Evolutionary conservation across 2,797 vertebrate species (phyloP).

Genomic region (Percopsis omiscomaycus): DNA sequence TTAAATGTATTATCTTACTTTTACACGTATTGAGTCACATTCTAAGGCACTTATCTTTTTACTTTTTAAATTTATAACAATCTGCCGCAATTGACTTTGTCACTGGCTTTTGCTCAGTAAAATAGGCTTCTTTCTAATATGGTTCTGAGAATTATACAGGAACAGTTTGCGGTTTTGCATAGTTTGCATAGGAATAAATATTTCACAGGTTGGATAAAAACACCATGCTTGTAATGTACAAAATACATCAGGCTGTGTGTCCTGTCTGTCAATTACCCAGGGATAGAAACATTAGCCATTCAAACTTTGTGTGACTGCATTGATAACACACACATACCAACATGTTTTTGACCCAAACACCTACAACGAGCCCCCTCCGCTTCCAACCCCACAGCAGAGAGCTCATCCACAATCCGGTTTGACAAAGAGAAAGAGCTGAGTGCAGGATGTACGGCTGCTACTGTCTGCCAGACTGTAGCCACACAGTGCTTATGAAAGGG

Average conservation of each 20-base stretch:
- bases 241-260: neutral
- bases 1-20: too few species aligned
- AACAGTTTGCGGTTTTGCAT: too few species aligned
- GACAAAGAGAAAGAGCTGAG: constrained; percentile 83
- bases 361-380: constrained; percentile 40
- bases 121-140: too few species aligned
- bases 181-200: neutral
- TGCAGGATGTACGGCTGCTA: constrained; percentile 66
- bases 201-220: neutral
- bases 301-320: constrained; percentile 29
- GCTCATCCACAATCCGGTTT: constrained; percentile 70
- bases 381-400: constrained; percentile 55
- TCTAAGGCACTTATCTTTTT: too few species aligned
- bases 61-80: too few species aligned
- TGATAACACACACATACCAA: constrained; percentile 28
- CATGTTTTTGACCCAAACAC: constrained; percentile 57
- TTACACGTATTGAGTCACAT: too few species aligned
- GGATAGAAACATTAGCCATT: constrained; percentile 22
- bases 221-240: neutral
- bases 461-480: constrained; percentile 67
- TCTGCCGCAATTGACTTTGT: too few species aligned
- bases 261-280: neutral
- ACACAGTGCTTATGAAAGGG: constrained; percentile 58
- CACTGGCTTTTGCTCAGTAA: too few species aligned
- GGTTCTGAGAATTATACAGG: too few species aligned